phyloP scores from a whole-genome alignment of 2,113 vertebrate genomes.

The Psammodynastes pulverulentus region DNA sequence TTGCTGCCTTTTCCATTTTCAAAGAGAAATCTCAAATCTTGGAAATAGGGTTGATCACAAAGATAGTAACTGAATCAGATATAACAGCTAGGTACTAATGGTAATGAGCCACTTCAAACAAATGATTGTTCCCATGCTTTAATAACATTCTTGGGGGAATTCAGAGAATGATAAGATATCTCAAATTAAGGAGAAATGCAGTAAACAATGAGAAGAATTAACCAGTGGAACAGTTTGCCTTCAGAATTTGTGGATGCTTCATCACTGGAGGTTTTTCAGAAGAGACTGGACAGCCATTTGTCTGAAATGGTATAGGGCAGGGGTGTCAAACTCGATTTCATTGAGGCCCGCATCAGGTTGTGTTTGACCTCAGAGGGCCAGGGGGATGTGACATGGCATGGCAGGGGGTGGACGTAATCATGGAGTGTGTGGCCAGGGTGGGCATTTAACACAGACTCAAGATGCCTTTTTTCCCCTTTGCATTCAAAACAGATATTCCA shows the following conservation, averaged over 20 bases:
- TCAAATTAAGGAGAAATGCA: not conserved
- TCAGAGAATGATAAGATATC: conserved; percentile 3
- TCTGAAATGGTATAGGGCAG: not conserved
- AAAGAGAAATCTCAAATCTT: conserved; percentile 42
- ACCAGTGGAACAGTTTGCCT: too few species aligned
- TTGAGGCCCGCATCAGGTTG: too few species aligned
- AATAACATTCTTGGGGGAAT: conserved; percentile 41
- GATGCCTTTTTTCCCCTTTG: too few species aligned
- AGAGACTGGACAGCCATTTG: not conserved
- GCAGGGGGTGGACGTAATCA: too few species aligned
- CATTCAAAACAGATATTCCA: too few species aligned
- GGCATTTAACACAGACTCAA: too few species aligned
- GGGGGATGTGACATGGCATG: too few species aligned
- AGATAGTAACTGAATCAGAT: conserved; percentile 49
- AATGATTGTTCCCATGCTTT: conserved; percentile 29
- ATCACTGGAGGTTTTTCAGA: not conserved
- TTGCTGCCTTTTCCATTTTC: conserved; percentile 39
- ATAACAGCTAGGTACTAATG: conserved; percentile 52
- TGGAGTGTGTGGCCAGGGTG: too few species aligned
- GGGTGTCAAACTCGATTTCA: too few species aligned
- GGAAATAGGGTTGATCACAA: conserved; percentile 35
- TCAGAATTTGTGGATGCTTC: too few species aligned
- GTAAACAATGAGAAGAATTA: too few species aligned
- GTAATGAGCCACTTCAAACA: conserved; percentile 48
- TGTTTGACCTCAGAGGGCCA: too few species aligned